Percentiles rank a stretch among this genome's conserved stretches.
phyloP scores from a whole-genome alignment of 2,888 invertebrate species.

The Isoperla grammatica region DNA sequence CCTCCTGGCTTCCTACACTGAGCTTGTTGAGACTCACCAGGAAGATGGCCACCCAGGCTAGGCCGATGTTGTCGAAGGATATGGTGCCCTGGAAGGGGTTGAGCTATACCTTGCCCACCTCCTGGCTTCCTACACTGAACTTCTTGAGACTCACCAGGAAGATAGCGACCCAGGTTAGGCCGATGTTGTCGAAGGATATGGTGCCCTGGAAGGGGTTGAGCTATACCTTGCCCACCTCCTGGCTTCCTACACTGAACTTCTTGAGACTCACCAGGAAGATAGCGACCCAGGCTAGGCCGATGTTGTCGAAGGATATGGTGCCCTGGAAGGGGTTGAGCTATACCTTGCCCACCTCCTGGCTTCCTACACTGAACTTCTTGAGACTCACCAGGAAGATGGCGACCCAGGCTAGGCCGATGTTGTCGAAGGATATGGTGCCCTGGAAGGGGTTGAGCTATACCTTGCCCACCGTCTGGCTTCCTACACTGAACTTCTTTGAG shows the following conservation, averaged over 20 bases:
- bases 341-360: too few relatives aligned
- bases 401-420: slow-evolving; percentile 99
- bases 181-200: slow-evolving; percentile 99
- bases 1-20: too few relatives aligned
- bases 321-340: slow-evolving; percentile 99
- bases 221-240: too few relatives aligned
- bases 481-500: too few relatives aligned
- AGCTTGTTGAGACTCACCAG: too few relatives aligned
- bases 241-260: too few relatives aligned
- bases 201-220: slow-evolving; percentile 99
- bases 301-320: slow-evolving; percentile 99
- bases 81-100: slow-evolving; percentile 99
- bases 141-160: slow-evolving; percentile 97
- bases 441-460: slow-evolving; percentile 99
- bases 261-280: slow-evolving; percentile 98
- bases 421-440: slow-evolving; percentile 99
- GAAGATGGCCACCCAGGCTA: slow-evolving; percentile 99
- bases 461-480: too few relatives aligned
- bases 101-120: too few relatives aligned
- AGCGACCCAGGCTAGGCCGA: slow-evolving; percentile 99
- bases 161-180: slow-evolving; percentile 99
- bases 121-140: too few relatives aligned
- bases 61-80: slow-evolving; percentile 98
- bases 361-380: too few relatives aligned
- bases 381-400: slow-evolving; percentile 98